These are phyloP conservation scores for Acanthosepion esculentum DNA, from an alignment of 2,888 invertebrate species.

Conservation along the genomic window DNA sequence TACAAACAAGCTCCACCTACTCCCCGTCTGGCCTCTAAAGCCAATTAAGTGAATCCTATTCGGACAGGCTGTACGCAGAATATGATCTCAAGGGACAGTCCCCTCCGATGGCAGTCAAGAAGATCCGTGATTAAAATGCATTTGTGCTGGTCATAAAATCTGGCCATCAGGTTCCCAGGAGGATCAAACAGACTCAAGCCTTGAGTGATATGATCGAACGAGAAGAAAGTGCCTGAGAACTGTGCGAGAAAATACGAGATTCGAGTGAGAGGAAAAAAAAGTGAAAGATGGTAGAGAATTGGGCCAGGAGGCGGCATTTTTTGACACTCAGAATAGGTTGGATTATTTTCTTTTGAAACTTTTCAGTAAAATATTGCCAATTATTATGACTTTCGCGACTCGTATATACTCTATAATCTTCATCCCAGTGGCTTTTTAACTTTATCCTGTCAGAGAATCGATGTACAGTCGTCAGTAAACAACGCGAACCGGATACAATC, in stretches of 20 bases:
- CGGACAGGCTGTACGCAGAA: not conserved
- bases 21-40: not conserved
- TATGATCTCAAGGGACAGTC: not conserved
- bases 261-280: no score
- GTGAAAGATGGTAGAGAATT: not conserved
- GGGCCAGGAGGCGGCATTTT: not conserved
- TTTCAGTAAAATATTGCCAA: no score
- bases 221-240: not conserved
- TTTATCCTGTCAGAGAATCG: no score
- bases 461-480: no score
- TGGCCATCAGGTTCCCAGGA: not conserved
- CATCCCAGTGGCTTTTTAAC: no score
- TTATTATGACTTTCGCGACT: no score
- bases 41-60: not conserved
- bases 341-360: not conserved
- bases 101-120: not conserved
- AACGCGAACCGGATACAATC: no score
- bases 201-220: not conserved
- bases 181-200: not conserved
- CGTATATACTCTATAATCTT: no score
- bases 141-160: constrained; percentile 33
- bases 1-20: not conserved
- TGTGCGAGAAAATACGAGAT: not conserved
- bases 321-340: not conserved
- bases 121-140: constrained; percentile 13